phyloP scores from a whole-genome alignment of 1,140 invertebrate genomes.

The Lithobius niger region DNA sequence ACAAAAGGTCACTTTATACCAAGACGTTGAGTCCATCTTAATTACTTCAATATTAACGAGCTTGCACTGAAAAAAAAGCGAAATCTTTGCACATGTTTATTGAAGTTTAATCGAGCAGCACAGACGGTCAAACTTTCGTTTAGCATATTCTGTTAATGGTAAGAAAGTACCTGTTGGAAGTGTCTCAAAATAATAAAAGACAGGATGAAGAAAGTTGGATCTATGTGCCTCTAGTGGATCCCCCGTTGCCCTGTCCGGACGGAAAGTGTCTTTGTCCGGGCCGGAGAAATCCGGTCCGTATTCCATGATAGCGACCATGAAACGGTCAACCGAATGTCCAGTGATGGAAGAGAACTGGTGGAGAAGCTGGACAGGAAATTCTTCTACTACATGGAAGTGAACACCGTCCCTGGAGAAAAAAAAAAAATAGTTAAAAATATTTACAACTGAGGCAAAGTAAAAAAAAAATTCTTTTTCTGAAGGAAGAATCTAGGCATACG shows the following conservation, averaged over 20 bases:
- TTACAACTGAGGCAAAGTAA: too few species aligned
- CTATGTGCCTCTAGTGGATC: constrained; percentile 31
- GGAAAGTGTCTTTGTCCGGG: constrained; percentile 37
- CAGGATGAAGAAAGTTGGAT: constrained; percentile 39
- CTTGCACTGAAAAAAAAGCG: too few species aligned
- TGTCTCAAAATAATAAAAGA: constrained; percentile 33
- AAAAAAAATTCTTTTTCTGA: too few species aligned
- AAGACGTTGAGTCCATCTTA: too few species aligned
- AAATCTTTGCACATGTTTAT: too few species aligned
- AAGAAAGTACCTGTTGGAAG: constrained; percentile 35
- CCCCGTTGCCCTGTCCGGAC: constrained; percentile 32
- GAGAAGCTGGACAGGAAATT: constrained; percentile 33
- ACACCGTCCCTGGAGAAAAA: constrained; percentile 20
- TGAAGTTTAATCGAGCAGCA: too few species aligned
- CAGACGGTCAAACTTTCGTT: too few species aligned
- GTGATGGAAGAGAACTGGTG: constrained; percentile 26
- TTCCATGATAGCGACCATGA: constrained; percentile 33
- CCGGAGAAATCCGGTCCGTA: constrained; percentile 37
- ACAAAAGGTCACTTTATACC: too few species aligned
- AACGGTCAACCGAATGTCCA: constrained; percentile 22
- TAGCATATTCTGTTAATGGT: too few species aligned
- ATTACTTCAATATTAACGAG: too few species aligned
- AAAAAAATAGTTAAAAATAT: too few species aligned
- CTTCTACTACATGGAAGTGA: constrained; percentile 28
- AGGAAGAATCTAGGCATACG: too few species aligned